A percentile compares a stretch with the other conserved stretches of the same genome.
Evolutionary conservation across 2,113 vertebrate species (phyloP).

Genomic region (Callipepla squamata): DNA sequence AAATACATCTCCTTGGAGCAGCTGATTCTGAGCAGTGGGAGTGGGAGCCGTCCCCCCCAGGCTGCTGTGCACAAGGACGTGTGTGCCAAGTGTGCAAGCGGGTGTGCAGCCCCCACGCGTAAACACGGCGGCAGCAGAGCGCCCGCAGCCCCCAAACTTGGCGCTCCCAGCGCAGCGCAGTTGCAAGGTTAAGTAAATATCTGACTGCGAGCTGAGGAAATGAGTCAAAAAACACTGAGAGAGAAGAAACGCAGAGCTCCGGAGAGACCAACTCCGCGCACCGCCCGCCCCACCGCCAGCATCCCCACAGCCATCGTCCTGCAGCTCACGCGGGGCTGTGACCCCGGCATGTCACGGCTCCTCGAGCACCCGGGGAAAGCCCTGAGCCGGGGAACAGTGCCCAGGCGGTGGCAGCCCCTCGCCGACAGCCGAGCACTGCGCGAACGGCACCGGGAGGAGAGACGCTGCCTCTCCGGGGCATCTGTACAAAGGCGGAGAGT

Average conservation of each 20-base stretch:
- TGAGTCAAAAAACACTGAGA: constrained; percentile 67
- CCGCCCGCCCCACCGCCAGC: not conserved
- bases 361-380: constrained; percentile 48
- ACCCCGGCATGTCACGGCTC: not conserved
- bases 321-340: too few species aligned
- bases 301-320: too few species aligned
- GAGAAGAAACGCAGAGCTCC: constrained; percentile 80
- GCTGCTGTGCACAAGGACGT: not conserved
- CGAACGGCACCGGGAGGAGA: constrained; percentile 49
- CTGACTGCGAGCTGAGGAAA: constrained; percentile 76
- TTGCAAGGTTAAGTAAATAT: constrained; percentile 80
- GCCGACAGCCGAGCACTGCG: not conserved
- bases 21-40: too few species aligned
- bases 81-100: not conserved
- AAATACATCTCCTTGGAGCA: not conserved
- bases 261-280: constrained; percentile 50
- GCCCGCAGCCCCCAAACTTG: constrained; percentile 44
- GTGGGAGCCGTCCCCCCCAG: too few species aligned
- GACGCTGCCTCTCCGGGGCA: not conserved
- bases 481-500: not conserved
- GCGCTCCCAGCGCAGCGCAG: constrained; percentile 38
- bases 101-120: not conserved
- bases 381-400: constrained; percentile 6
- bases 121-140: constrained; percentile 27
- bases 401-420: constrained; percentile 56